Evolutionary conservation across 2,888 invertebrate species (phyloP).

Genomic region (Orthonevra nobilis): DNA sequence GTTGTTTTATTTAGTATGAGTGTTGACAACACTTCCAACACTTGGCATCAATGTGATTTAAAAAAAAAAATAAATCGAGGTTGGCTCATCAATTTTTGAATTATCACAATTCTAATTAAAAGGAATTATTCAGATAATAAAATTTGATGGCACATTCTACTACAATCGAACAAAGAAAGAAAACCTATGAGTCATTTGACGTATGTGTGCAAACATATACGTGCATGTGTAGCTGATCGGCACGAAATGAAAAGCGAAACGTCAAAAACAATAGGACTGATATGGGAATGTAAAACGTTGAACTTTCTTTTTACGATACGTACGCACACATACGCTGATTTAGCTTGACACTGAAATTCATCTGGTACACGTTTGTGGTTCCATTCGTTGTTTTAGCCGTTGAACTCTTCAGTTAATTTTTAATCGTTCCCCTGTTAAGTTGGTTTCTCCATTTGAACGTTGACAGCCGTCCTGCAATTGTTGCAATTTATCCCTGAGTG

Average conservation of each 20-base stretch:
- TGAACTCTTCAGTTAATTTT: conserved; percentile 66
- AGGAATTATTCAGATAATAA: no score
- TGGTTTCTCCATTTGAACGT: conserved; percentile 25
- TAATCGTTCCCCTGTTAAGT: conserved; percentile 57
- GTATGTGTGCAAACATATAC: no score
- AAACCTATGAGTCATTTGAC: conserved; percentile 31
- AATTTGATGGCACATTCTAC: no score
- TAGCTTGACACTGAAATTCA: no score
- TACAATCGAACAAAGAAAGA: conserved; percentile 16
- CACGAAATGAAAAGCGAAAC: no score
- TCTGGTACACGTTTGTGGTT: conserved; percentile 1
- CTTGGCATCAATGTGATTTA: conserved; percentile 74
- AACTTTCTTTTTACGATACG: conserved; percentile 38
- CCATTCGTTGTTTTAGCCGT: conserved; percentile 45
- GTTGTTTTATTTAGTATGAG: not conserved
- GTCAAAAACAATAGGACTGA: conserved; percentile 24
- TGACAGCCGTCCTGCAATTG: conserved; percentile 47
- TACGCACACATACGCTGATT: not conserved
- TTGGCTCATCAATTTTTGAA: no score
- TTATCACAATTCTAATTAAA: no score
- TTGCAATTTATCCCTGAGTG: conserved; percentile 16
- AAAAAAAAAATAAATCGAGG: no score
- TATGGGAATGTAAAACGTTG: conserved; percentile 29
- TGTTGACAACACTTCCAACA: conserved; percentile 73
- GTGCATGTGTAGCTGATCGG: no score